phyloP scores from a whole-genome alignment of 2,113 vertebrate genomes.

The Sigmodon hispidus region DNA sequence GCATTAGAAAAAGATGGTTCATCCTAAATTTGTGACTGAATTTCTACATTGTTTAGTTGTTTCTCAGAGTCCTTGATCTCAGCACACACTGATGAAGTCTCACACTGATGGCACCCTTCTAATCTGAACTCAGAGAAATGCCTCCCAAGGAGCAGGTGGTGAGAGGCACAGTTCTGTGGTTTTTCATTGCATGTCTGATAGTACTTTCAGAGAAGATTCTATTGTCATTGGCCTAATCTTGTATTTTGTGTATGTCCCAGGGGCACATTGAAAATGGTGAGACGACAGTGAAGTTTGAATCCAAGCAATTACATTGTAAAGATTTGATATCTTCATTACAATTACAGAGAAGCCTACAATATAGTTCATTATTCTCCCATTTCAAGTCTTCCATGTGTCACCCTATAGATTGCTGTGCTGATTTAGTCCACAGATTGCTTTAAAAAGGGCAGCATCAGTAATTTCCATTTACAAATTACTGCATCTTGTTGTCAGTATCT shows the following conservation, averaged over 20 bases:
- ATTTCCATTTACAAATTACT: conserved; percentile 82
- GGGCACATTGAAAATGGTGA: conserved; percentile 11
- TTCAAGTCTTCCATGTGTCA: conserved; percentile 71
- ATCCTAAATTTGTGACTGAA: background rate
- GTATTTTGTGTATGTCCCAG: conserved; percentile 54
- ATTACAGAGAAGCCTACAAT: conserved; percentile 73
- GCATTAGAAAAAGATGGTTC: conserved; percentile 27
- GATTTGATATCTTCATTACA: conserved; percentile 71
- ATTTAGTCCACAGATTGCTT: conserved; percentile 78
- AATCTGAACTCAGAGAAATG: background rate
- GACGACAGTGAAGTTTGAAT: conserved; percentile 70
- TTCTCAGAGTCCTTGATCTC: background rate
- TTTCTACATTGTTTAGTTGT: conserved; percentile 33
- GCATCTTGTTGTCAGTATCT: conserved; percentile 73
- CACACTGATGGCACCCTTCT: background rate
- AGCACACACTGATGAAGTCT: background rate
- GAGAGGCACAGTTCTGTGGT: background rate
- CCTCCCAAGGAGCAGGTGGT: background rate
- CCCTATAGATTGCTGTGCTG: conserved; percentile 57
- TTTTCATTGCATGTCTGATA: conserved; percentile 24
- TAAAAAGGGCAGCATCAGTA: conserved; percentile 73
- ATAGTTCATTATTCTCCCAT: conserved; percentile 74
- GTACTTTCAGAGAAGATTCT: conserved; percentile 57
- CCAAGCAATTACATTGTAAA: conserved; percentile 75
- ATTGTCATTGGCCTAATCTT: conserved; percentile 51